Evolutionary conservation across 2,888 invertebrate species (phyloP).

Genomic region (Ptilodon capucinus): DNA sequence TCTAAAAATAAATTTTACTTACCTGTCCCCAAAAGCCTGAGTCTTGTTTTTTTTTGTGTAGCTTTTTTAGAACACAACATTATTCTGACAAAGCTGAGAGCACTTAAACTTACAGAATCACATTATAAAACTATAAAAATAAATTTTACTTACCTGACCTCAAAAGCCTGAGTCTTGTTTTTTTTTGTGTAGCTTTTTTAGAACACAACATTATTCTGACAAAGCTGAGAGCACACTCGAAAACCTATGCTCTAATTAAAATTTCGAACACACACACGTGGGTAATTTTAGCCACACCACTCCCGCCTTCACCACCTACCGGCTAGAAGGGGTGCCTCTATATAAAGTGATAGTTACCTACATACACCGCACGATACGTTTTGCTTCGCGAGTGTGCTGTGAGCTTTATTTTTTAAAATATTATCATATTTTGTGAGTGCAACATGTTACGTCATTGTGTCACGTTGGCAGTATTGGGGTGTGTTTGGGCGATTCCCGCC

Average conservation of each 20-base stretch:
- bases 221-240: conserved; percentile 13
- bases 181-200: not conserved
- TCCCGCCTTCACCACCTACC: conserved; percentile 55
- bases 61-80: not conserved
- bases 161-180: not conserved
- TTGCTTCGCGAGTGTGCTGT: conserved; percentile 65
- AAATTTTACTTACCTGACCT: not conserved
- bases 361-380: conserved; percentile 66
- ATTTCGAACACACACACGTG: conserved; percentile 35
- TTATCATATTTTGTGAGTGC: conserved; percentile 52
- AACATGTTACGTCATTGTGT: conserved; percentile 70
- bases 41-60: not conserved
- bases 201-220: conserved; percentile 2
- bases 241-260: conserved; percentile 39
- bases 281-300: conserved; percentile 27
- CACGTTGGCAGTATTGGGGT: conserved; percentile 65
- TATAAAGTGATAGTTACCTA: conserved; percentile 70
- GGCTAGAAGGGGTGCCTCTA: conserved; percentile 73
- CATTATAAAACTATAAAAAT: not conserved
- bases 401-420: conserved; percentile 40
- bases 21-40: not conserved
- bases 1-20: not conserved
- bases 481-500: conserved; percentile 54
- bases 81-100: conserved; percentile 8
- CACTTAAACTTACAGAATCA: not conserved